These are phyloP conservation scores for Oppia nitens DNA, from an alignment of 1,140 invertebrate genomes.

Conservation along the genomic window DNA sequence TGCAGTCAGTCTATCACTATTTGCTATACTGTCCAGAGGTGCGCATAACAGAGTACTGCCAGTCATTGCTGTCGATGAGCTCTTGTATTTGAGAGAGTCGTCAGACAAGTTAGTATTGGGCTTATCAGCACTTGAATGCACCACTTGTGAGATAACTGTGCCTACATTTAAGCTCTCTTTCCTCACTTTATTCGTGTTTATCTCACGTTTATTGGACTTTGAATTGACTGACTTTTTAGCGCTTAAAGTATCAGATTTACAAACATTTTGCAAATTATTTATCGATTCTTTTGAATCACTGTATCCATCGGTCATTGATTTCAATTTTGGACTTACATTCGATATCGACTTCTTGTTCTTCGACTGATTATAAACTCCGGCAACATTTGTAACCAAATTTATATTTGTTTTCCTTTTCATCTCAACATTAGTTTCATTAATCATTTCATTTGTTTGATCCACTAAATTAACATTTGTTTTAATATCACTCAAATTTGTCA, in stretches of 20 bases:
- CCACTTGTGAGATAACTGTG: neutral
- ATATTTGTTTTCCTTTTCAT: neutral
- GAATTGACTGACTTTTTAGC: neutral
- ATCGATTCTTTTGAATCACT: too few relatives aligned
- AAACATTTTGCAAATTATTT: too few relatives aligned
- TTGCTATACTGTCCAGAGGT: neutral
- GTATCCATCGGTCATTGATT: too few relatives aligned
- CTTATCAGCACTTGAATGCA: neutral
- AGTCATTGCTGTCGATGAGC: too few relatives aligned
- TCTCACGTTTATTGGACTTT: neutral
- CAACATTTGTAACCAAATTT: neutral
- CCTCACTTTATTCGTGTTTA: neutral
- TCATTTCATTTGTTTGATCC: too few relatives aligned
- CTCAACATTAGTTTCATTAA: neutral
- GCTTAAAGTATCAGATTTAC: too few relatives aligned
- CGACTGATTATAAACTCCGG: neutral
- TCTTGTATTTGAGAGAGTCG: too few relatives aligned
- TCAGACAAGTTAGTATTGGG: neutral
- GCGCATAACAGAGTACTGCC: neutral
- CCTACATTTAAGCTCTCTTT: neutral
- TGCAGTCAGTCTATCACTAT: neutral
- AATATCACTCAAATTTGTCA: neutral
- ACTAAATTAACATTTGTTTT: too few relatives aligned
- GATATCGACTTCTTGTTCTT: too few relatives aligned
- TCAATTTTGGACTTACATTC: too few relatives aligned